These are phyloP conservation scores for Drosophila varians DNA, from an alignment of 1,140 invertebrate genomes.

Conservation along the genomic window DNA sequence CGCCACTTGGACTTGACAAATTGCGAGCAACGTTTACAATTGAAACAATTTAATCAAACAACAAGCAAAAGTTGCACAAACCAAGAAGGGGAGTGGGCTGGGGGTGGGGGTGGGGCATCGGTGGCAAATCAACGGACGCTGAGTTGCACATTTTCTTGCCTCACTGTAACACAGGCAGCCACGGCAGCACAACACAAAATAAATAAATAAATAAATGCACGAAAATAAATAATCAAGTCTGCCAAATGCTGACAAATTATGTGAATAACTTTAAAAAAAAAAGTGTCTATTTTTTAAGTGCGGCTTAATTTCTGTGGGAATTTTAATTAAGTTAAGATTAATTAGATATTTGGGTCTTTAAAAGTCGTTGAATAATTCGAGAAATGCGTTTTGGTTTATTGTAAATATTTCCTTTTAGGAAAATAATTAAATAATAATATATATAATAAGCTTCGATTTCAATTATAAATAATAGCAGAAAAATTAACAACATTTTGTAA, in stretches of 20 bases:
- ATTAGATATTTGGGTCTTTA: neutral
- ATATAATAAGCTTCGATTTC: too few species aligned
- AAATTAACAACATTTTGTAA: too few species aligned
- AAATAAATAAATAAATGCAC: constrained; percentile 3
- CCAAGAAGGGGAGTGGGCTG: neutral
- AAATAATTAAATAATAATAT: too few species aligned
- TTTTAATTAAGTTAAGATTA: neutral
- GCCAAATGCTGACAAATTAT: constrained; percentile 17
- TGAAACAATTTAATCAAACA: constrained; percentile 78
- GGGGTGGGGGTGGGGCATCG: constrained; percentile 6
- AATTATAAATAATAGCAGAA: too few species aligned
- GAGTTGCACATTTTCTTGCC: constrained; percentile 39
- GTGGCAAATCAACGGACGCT: constrained; percentile 31
- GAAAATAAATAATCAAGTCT: constrained; percentile 24
- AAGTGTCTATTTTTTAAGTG: neutral
- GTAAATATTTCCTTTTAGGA: too few species aligned
- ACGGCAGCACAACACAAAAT: neutral
- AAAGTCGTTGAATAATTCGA: neutral
- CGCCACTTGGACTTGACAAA: constrained; percentile 74
- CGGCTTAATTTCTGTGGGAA: neutral
- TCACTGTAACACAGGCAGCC: constrained; percentile 14
- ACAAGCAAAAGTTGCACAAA: constrained; percentile 21
- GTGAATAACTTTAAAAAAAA: neutral
- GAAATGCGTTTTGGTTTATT: neutral
- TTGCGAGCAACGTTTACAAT: constrained; percentile 72